phyloP scores from a whole-genome alignment of 2,888 invertebrate genomes.

The Tricholauxania praeusta region DNA sequence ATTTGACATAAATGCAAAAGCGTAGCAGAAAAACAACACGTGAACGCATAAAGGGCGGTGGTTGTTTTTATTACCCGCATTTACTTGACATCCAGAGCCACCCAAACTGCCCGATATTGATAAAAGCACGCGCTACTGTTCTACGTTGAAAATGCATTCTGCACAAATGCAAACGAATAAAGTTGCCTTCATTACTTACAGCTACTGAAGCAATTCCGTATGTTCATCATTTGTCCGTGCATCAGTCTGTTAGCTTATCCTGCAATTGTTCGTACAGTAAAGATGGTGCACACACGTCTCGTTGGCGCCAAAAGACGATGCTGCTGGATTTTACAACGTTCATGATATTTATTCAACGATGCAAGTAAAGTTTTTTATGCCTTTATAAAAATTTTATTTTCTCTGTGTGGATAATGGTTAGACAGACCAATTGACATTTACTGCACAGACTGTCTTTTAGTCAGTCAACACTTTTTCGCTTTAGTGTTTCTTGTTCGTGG shows the following conservation, averaged over 20 bases:
- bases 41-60: too few relatives aligned
- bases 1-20: too few relatives aligned
- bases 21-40: too few relatives aligned
- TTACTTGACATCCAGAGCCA: too few relatives aligned
- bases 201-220: neutral
- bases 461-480: conserved; percentile 6
- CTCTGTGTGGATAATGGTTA: neutral
- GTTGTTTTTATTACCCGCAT: too few relatives aligned
- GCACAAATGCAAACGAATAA: neutral
- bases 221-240: neutral
- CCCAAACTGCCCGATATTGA: too few relatives aligned
- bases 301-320: conserved; percentile 22
- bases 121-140: too few relatives aligned
- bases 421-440: neutral
- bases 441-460: neutral
- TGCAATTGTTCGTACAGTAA: neutral
- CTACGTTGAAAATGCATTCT: neutral
- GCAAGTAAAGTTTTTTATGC: conserved; percentile 56
- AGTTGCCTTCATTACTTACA: conserved; percentile 3
- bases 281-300: neutral
- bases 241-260: neutral
- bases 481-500: conserved; percentile 10
- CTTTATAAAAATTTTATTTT: conserved; percentile 42
- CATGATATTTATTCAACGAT: conserved; percentile 50
- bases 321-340: conserved; percentile 17